These are phyloP conservation scores for Rhorus exstirpatorius DNA, from an alignment of 2,888 invertebrate species.

Conservation along the genomic window DNA sequence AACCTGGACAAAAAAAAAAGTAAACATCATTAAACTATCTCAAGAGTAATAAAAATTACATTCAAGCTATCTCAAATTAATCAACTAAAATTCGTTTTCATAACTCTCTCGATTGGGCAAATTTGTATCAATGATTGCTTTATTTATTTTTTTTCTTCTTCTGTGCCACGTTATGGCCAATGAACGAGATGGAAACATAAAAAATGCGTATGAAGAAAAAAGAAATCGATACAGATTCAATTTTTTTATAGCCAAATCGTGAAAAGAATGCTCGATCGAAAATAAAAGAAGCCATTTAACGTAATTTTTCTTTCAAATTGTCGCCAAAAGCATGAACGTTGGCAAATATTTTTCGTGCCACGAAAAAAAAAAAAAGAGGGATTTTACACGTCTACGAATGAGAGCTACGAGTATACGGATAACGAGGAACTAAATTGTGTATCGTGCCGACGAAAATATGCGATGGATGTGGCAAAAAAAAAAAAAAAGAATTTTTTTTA, in stretches of 20 bases:
- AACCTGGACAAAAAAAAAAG: slow-evolving; percentile 86
- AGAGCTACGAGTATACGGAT: slow-evolving; percentile 54
- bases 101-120: slow-evolving; percentile 4
- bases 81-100: slow-evolving; percentile 26
- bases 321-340: slow-evolving; percentile 1
- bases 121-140: too few relatives aligned
- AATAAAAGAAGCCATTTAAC: slow-evolving; percentile 16
- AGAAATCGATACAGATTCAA: slow-evolving; percentile 15
- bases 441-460: slow-evolving; percentile 60
- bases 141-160: neutral
- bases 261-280: slow-evolving; percentile 55
- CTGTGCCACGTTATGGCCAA: too few relatives aligned
- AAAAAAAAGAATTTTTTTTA: too few relatives aligned
- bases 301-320: slow-evolving; percentile 1
- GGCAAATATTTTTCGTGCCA: neutral
- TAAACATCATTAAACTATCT: slow-evolving; percentile 65
- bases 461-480: slow-evolving; percentile 58
- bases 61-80: slow-evolving; percentile 46
- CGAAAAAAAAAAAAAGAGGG: slow-evolving; percentile 23
- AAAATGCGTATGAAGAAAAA: neutral
- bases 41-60: slow-evolving; percentile 24
- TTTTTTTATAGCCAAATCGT: slow-evolving; percentile 55
- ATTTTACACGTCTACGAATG: slow-evolving; percentile 42
- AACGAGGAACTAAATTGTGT: slow-evolving; percentile 22
- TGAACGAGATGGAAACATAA: too few relatives aligned